Evolutionary conservation across 2,113 vertebrate genomes (phyloP).

Genomic region (Galeopterus variegatus): DNA sequence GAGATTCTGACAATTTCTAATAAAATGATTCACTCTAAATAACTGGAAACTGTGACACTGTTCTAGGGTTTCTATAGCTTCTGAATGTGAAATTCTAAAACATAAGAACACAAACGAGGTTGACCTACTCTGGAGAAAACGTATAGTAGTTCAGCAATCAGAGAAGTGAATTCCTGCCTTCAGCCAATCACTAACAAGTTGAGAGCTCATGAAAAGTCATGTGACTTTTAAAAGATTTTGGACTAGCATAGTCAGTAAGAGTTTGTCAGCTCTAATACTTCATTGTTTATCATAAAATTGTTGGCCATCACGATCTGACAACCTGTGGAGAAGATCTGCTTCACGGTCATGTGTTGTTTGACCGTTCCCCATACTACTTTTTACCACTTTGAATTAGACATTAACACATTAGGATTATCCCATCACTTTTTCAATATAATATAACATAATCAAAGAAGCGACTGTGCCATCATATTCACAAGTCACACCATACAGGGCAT

Average conservation of each 20-base stretch:
- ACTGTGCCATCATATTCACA: not conserved
- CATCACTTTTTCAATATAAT: not conserved
- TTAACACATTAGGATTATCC: not conserved
- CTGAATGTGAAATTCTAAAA: slow-evolving; percentile 8
- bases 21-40: not conserved
- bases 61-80: not conserved
- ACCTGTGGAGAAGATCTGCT: not conserved
- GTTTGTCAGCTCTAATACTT: not conserved
- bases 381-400: not conserved
- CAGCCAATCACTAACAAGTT: not conserved
- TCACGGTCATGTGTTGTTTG: not conserved
- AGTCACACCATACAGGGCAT: not conserved
- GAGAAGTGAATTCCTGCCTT: not conserved
- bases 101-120: not conserved
- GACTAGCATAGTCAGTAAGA: not conserved
- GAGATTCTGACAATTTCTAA: slow-evolving; percentile 24
- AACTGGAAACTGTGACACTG: not conserved
- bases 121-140: not conserved
- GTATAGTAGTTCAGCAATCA: not conserved
- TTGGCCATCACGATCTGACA: not conserved
- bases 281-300: not conserved
- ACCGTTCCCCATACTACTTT: not conserved
- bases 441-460: not conserved
- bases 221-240: not conserved
- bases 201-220: not conserved